Conservation (phyloP, 2,113 vertebrate genomes). For the Myotis brandtii region DNA sequence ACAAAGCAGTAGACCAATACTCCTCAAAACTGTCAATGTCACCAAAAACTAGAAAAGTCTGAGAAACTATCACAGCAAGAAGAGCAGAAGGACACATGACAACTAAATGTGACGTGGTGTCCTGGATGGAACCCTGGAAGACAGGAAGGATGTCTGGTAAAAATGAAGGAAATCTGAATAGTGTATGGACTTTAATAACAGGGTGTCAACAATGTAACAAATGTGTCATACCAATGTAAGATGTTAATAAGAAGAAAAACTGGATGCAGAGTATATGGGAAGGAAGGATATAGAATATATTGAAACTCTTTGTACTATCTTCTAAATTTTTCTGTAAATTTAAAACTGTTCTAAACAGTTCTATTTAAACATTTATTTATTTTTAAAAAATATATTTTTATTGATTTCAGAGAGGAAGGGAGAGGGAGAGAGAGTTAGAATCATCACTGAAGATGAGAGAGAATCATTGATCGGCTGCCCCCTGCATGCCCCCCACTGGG, state of each 20-base stretch:
- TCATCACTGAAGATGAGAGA: too few relatives aligned
- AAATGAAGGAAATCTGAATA: background rate
- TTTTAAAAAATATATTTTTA: too few relatives aligned
- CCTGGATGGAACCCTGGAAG: background rate
- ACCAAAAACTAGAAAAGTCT: background rate
- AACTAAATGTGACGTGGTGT: background rate
- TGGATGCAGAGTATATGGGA: background rate
- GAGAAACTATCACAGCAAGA: background rate
- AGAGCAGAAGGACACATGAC: background rate
- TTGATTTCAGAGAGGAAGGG: too few relatives aligned
- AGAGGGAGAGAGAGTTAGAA: too few relatives aligned
- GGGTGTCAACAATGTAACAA: background rate
- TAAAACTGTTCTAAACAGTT: conserved; percentile 17
- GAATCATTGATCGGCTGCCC: too few relatives aligned
- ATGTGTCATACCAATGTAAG: background rate
- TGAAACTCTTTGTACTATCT: background rate
- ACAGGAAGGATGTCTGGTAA: background rate
- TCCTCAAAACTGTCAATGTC: background rate
- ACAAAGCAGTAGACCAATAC: background rate
- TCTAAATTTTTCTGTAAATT: background rate
- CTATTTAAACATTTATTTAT: background rate
- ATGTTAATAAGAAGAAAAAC: background rate
- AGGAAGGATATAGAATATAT: background rate
- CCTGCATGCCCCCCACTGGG: too few relatives aligned
- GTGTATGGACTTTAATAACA: background rate